Evolutionary conservation across 2,113 vertebrate genomes (phyloP).

Genomic region (Pholis gunnellus): DNA sequence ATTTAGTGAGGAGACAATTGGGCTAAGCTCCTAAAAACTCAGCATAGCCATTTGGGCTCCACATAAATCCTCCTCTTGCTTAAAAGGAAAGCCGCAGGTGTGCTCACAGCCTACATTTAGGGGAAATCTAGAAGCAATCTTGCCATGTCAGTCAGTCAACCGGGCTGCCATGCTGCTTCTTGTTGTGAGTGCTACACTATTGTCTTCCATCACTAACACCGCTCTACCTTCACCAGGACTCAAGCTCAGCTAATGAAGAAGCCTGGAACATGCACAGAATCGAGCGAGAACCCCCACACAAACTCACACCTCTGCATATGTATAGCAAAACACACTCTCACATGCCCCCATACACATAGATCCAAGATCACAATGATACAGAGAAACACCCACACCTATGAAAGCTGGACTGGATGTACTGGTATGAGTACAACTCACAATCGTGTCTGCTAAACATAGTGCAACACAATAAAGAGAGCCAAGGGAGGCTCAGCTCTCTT

Average conservation of each 20-base stretch:
- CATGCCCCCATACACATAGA: neutral
- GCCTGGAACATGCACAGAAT: neutral
- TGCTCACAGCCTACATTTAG: neutral
- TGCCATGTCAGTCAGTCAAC: neutral
- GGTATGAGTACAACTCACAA: neutral
- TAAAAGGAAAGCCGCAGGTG: neutral
- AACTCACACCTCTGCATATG: neutral
- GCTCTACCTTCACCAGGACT: neutral
- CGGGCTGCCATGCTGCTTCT: constrained; percentile 12
- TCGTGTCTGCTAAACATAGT: neutral
- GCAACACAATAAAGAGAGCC: neutral
- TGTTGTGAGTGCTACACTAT: constrained; percentile 31
- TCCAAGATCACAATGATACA: neutral
- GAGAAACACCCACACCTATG: neutral
- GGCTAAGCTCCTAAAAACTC: neutral
- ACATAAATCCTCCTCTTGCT: neutral
- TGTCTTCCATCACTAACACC: constrained; percentile 29
- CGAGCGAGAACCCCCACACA: neutral
- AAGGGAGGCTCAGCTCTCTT: neutral
- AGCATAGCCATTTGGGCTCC: neutral
- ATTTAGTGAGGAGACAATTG: neutral
- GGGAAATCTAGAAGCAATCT: neutral
- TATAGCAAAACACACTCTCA: neutral
- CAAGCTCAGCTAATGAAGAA: constrained; percentile 18
- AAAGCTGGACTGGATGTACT: neutral